phyloP scores from a whole-genome alignment of 2,113 vertebrate species.

The Nerophis ophidion region DNA sequence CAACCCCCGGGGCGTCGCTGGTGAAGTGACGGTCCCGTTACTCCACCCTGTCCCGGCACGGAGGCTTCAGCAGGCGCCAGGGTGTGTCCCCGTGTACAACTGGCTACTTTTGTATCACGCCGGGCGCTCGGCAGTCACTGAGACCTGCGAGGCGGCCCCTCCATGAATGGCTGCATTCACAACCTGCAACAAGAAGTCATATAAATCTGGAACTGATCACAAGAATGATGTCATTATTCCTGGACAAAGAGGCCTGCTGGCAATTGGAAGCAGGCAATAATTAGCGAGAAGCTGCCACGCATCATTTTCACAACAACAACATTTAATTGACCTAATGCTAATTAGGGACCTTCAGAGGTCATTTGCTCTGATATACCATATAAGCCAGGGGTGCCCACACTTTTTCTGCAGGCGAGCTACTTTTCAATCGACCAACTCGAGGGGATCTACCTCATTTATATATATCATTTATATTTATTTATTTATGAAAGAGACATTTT shows the following conservation, averaged over 20 bases:
- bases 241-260: not conserved
- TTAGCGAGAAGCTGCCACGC: too few species aligned
- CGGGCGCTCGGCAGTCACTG: constrained; percentile 35
- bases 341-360: too few species aligned
- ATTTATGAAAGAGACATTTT: too few species aligned
- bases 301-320: too few species aligned
- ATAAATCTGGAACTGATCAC: constrained; percentile 47
- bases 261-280: too few species aligned
- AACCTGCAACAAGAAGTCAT: constrained; percentile 17
- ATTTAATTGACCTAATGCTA: too few species aligned
- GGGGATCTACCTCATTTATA: too few species aligned
- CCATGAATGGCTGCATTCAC: constrained; percentile 41
- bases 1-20: constrained; percentile 7
- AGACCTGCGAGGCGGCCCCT: constrained; percentile 25
- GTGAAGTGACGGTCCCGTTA: constrained; percentile 8
- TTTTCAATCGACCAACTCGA: too few species aligned
- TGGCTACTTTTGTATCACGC: constrained; percentile 27
- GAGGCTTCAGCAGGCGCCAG: constrained; percentile 15
- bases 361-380: too few species aligned
- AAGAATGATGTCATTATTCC: constrained; percentile 16
- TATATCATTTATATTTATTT: too few species aligned
- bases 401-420: too few species aligned
- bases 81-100: constrained; percentile 25
- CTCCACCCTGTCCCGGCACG: not conserved
- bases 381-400: too few species aligned